Evolutionary conservation across 1,140 invertebrate species (phyloP).

Genomic region (Ruditapes philippinarum): DNA sequence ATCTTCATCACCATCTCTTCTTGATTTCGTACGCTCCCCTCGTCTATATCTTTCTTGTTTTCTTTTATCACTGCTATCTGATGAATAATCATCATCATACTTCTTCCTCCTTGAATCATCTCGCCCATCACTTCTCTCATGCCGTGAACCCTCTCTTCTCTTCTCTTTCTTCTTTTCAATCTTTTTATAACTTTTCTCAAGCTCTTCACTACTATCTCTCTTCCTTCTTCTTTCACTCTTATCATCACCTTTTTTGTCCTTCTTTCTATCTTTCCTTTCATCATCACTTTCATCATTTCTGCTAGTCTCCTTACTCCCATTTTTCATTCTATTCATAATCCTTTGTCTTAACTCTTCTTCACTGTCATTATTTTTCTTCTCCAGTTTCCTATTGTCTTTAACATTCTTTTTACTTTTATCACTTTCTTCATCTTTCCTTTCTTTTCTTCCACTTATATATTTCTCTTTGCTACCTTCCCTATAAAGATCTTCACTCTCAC

Average conservation of each 20-base stretch:
- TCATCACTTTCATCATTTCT: constrained; percentile 22
- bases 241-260: neutral
- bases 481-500: neutral
- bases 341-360: constrained; percentile 30
- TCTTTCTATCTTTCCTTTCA: constrained; percentile 18
- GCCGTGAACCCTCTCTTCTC: neutral
- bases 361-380: neutral
- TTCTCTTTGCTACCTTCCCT: neutral
- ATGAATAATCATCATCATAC: constrained; percentile 41
- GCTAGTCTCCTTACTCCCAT: neutral
- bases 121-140: constrained; percentile 12
- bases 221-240: neutral
- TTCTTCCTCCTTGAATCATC: constrained; percentile 34
- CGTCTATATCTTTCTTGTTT: neutral
- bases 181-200: constrained; percentile 46
- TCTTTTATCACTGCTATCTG: constrained; percentile 48
- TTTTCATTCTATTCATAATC: constrained; percentile 36
- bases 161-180: constrained; percentile 45
- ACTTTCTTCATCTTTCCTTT: constrained; percentile 8
- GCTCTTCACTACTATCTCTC: constrained; percentile 53
- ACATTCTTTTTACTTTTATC: constrained; percentile 39
- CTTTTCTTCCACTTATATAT: neutral
- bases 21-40: constrained; percentile 35
- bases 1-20: constrained; percentile 45
- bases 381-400: neutral